These are phyloP conservation scores for Romanogobio albipinnatus DNA, from an alignment of 2,113 vertebrate species.

Conservation along the genomic window DNA sequence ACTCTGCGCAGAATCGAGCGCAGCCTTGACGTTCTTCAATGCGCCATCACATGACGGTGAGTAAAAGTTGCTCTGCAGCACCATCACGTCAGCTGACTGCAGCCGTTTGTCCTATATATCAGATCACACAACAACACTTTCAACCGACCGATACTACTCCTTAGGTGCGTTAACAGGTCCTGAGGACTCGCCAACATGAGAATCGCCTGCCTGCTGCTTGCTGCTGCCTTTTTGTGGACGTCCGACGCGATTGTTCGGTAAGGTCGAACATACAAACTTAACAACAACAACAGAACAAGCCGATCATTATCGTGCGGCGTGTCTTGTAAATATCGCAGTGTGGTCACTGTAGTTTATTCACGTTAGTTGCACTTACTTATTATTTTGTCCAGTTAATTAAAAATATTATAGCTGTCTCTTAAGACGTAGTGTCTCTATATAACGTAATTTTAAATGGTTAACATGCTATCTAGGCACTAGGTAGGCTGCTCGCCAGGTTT, in stretches of 20 bases:
- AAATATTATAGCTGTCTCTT: neutral
- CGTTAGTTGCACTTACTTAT: neutral
- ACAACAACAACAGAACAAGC: neutral
- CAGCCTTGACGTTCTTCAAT: constrained; percentile 14
- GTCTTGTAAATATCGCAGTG: neutral
- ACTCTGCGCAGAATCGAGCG: neutral
- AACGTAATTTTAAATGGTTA: neutral
- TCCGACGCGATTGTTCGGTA: constrained; percentile 71
- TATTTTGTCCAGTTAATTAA: neutral
- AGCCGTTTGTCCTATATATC: constrained; percentile 30
- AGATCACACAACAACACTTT: neutral
- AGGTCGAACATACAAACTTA: constrained; percentile 44
- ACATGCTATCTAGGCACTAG: neutral
- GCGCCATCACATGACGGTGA: constrained; percentile 35
- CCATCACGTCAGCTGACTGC: constrained; percentile 45
- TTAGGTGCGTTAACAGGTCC: neutral
- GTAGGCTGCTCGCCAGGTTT: neutral
- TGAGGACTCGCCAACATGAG: constrained; percentile 61
- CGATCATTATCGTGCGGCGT: neutral
- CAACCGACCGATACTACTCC: neutral
- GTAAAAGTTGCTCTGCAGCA: constrained; percentile 1
- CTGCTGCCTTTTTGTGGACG: constrained; percentile 61
- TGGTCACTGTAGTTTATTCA: neutral
- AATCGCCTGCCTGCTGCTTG: constrained; percentile 51
- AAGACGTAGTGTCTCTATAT: neutral